A percentile compares a stretch with the other conserved stretches of the same genome.
Conservation (phyloP, 2,113 vertebrate species). For the Ahaetulla prasina region DNA sequence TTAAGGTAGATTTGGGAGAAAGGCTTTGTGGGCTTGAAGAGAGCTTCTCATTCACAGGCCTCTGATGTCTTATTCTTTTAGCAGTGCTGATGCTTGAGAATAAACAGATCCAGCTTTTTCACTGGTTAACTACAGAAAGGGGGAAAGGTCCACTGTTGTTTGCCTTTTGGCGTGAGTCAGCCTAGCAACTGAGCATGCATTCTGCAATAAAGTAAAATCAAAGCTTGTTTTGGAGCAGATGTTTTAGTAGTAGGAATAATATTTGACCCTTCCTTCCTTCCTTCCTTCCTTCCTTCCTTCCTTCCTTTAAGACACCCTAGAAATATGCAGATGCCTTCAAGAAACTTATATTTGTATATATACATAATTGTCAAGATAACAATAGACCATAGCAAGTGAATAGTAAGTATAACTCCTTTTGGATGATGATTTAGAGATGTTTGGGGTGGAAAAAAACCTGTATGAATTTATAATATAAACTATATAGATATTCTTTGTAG, state of each 20-base stretch:
- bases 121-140: conserved; percentile 63
- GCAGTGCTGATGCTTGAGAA: conserved; percentile 76
- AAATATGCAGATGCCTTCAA: background rate
- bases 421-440: background rate
- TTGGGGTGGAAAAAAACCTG: background rate
- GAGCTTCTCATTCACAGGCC: conserved; percentile 74
- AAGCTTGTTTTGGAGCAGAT: conserved; percentile 49
- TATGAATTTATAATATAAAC: background rate
- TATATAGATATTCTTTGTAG: background rate
- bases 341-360: background rate
- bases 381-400: background rate
- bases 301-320: background rate
- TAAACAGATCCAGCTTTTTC: conserved; percentile 76
- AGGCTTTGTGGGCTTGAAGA: conserved; percentile 74
- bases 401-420: background rate
- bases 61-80: conserved; percentile 80
- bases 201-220: conserved; percentile 67
- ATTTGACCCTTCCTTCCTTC: background rate
- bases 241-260: conserved; percentile 45
- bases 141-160: conserved; percentile 62
- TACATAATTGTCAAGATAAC: background rate
- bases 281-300: background rate
- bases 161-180: conserved; percentile 59
- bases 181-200: conserved; percentile 50
- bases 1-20: conserved; percentile 75